phyloP scores from a whole-genome alignment of 2,888 invertebrate genomes.

The Sinodicranocentrus sp. region DNA sequence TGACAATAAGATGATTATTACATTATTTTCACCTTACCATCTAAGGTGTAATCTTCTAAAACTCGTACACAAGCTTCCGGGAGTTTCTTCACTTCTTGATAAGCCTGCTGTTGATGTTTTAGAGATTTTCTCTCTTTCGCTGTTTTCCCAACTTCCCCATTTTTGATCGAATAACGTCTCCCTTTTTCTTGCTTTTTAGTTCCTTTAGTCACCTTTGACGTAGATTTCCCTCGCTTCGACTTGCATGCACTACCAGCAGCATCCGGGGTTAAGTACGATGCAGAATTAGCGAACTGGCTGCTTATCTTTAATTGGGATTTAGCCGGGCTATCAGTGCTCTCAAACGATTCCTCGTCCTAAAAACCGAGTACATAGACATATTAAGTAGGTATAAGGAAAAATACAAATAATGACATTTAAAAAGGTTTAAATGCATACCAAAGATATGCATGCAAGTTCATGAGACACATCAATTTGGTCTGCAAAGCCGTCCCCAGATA shows the following conservation, averaged over 20 bases:
- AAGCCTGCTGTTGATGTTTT: slow-evolving; percentile 31
- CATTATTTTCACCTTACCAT: too few species aligned
- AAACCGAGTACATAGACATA: too few species aligned
- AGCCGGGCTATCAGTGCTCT: too few species aligned
- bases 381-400: too few species aligned
- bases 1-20: too few species aligned
- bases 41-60: slow-evolving; percentile 15
- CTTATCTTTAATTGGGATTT: too few species aligned
- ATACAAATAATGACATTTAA: too few species aligned
- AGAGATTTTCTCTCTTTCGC: slow-evolving; percentile 21
- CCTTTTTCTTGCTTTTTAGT: not conserved
- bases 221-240: slow-evolving; percentile 6
- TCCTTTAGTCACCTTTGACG: not conserved
- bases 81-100: not conserved
- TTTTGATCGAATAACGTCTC: not conserved
- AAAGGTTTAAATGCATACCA: too few species aligned
- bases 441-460: not conserved
- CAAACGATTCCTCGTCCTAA: too few species aligned
- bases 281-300: too few species aligned
- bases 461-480: slow-evolving; percentile 64
- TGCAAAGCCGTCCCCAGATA: slow-evolving; percentile 60
- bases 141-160: slow-evolving; percentile 14
- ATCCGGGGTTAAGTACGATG: too few species aligned
- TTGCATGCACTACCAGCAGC: too few species aligned
- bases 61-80: slow-evolving; percentile 22